These are phyloP conservation scores for Idaea aversata DNA, from an alignment of 2,888 invertebrate species.

Conservation along the genomic window DNA sequence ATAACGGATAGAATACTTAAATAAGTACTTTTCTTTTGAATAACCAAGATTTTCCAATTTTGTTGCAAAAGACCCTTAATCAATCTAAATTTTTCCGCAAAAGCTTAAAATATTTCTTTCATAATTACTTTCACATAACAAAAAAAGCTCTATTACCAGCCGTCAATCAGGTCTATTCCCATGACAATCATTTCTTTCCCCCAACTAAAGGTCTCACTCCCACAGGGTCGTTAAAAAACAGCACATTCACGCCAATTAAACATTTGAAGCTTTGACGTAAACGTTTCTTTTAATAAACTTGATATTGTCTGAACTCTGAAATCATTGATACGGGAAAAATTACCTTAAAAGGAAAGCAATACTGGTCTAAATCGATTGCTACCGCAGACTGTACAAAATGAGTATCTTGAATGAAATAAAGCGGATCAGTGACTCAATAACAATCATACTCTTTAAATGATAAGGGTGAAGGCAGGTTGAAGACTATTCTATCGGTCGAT, in stretches of 20 bases:
- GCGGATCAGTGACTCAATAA: constrained; percentile 3
- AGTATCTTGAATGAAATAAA: constrained; percentile 1
- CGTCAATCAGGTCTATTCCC: background rate
- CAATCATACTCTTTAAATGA: constrained; percentile 1
- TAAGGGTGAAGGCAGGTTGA: background rate
- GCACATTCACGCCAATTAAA: constrained; percentile 6
- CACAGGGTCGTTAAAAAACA: constrained; percentile 2
- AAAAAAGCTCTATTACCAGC: background rate
- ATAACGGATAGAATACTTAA: no score
- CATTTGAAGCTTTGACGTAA: constrained; percentile 3
- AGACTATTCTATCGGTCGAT: background rate
- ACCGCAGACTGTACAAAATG: background rate
- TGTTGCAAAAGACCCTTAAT: no score
- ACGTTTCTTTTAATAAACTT: background rate
- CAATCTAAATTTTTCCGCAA: background rate
- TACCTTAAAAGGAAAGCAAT: background rate
- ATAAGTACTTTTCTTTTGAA: no score
- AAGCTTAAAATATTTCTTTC: background rate
- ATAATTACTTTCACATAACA: background rate
- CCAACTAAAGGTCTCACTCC: constrained; percentile 4
- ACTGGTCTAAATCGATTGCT: background rate
- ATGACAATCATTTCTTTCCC: constrained; percentile 2
- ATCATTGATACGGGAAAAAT: background rate
- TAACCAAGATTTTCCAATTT: no score
- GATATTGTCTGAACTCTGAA: background rate